phyloP scores from a whole-genome alignment of 2,113 vertebrate species.

The Lagopus muta region DNA sequence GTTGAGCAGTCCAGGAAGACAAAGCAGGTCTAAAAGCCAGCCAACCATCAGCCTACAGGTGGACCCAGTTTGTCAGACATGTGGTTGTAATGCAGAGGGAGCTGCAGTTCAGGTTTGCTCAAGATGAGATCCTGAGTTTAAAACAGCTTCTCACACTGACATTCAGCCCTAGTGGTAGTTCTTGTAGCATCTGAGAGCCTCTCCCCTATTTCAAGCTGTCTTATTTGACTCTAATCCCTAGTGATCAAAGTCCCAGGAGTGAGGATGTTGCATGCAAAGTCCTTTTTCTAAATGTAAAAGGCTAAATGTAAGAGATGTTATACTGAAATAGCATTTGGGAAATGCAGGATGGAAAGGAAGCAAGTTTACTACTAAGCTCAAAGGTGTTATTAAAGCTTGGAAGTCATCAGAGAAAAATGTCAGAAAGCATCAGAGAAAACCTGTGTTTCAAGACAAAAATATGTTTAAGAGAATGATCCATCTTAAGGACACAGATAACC shows the following conservation, averaged over 20 bases:
- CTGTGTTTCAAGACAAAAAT: background rate
- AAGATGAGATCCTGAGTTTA: background rate
- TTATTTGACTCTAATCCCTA: background rate
- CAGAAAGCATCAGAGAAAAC: background rate
- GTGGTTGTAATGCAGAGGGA: background rate
- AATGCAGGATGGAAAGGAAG: background rate
- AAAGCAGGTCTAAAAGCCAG: background rate
- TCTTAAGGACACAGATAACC: background rate
- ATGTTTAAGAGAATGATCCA: background rate
- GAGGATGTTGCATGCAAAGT: accelerated
- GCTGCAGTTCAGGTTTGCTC: background rate
- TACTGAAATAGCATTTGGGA: background rate
- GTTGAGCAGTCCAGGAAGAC: background rate
- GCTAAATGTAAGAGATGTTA: background rate
- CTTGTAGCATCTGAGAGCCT: background rate
- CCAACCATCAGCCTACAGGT: background rate
- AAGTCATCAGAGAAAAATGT: background rate
- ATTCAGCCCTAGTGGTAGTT: background rate
- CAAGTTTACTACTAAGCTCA: background rate
- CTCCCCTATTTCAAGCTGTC: background rate
- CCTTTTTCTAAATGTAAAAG: background rate
- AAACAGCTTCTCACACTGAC: background rate
- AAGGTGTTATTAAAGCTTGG: background rate
- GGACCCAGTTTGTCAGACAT: background rate
- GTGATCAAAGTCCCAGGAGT: background rate